Conservation (phyloP, 2,888 invertebrate species). For the Petrophora chlorosata region DNA sequence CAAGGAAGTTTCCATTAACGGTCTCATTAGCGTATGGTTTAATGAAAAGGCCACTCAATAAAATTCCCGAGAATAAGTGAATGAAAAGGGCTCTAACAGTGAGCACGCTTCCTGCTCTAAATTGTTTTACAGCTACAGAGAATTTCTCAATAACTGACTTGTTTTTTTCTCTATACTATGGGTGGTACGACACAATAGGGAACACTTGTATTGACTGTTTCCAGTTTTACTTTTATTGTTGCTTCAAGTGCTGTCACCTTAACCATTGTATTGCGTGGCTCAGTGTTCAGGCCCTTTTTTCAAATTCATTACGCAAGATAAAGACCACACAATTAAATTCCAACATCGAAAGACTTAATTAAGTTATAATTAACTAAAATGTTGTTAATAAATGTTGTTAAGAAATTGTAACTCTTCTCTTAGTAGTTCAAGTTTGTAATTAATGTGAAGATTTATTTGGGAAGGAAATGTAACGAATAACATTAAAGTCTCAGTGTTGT, state of each 20-base stretch:
- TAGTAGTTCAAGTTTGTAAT: conserved; percentile 39
- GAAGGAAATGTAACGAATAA: conserved; percentile 14
- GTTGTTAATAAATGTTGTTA: conserved; percentile 41
- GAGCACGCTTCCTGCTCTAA: conserved; percentile 42
- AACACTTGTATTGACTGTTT: conserved; percentile 27
- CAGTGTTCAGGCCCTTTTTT: conserved; percentile 5
- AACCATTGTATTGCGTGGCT: conserved; percentile 12
- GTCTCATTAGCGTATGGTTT: conserved; percentile 61
- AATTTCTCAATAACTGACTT: conserved; percentile 40
- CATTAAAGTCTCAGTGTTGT: conserved; percentile 6
- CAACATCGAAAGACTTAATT: conserved; percentile 41
- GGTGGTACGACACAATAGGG: conserved; percentile 22
- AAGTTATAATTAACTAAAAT: conserved; percentile 48
- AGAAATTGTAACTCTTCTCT: conserved; percentile 35
- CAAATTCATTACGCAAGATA: conserved; percentile 20
- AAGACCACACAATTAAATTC: conserved; percentile 38
- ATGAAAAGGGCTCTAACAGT: conserved; percentile 41
- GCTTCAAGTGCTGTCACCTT: conserved; percentile 24
- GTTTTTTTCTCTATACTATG: conserved; percentile 19
- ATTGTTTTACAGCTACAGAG: conserved; percentile 50
- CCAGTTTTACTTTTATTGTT: conserved; percentile 28
- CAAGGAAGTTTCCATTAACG: conserved; percentile 66
- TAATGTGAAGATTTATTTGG: conserved; percentile 26
- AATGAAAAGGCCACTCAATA: conserved; percentile 66
- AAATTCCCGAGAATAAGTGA: conserved; percentile 43